Base-by-base conservation (phyloP, 2,113 vertebrate genomes). In the Hyla sarda region DNA sequence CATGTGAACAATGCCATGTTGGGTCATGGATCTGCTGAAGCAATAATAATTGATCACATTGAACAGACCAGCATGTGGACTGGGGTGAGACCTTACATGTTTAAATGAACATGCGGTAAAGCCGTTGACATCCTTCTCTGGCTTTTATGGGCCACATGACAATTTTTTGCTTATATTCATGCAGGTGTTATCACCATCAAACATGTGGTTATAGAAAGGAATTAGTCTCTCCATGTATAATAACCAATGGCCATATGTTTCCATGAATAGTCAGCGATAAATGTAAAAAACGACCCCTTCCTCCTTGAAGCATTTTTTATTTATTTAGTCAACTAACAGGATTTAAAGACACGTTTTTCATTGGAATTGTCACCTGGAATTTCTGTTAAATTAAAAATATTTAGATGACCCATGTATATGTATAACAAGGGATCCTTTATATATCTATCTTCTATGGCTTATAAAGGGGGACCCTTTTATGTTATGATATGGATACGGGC, bases 211-310 rank as follows among this genome's bases (percentile, higher is more conserved):
- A 23, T 23, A 32, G 25, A 13, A 10, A 0, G 37, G 1, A 13
- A 45, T 45, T 4, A 34, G 17, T 9, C 48, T 56, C 30, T 12
- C 19, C 16, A 7, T 23, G 50, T 50, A 78, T 32, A 34, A 78
- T 78, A 78, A 54, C 48, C 52, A 78, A 56, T 1, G 28, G 19
- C 75, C 75, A 78, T 78, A 78, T 78, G 75, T 56, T 54, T 78
- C 30, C 17, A 56, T 34, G 19, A 78, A 54, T 28, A 54, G 17
- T 56, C 3, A 23, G 41, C 2, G 37, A 76, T 73, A 47, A 73
- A 73, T 45, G 17, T 23, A 1, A n/a, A n/a, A 73, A 73, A 41
- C 10, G 7, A 17, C 4, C 9, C 30, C 30, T 7, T 7, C 62
- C 13, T 6, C 28, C 34, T 73, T 41, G 17, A 45, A n/a, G 23